Conservation (phyloP, 2,113 vertebrate genomes). For the Leptodactylus fuscus region DNA sequence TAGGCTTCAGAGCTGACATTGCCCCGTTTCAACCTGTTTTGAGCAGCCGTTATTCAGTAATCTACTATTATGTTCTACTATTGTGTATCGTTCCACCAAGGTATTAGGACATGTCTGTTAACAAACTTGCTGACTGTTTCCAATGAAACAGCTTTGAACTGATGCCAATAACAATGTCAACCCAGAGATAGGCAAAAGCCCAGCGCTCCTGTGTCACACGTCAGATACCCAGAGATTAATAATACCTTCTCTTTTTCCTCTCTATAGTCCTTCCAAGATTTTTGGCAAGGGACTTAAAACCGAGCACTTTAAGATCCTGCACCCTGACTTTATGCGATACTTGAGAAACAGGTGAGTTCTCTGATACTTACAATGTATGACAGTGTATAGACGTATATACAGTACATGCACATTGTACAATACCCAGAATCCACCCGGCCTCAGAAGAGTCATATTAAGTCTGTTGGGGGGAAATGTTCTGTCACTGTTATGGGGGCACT, state of each 20-base stretch:
- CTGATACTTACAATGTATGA: neutral
- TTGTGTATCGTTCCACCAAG: too few species aligned
- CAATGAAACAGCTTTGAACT: too few species aligned
- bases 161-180: too few species aligned
- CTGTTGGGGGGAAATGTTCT: too few species aligned
- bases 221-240: neutral
- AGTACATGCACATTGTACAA: too few species aligned
- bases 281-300: conserved; percentile 73
- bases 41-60: neutral
- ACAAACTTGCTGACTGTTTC: neutral
- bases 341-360: conserved; percentile 79
- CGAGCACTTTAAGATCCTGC: conserved; percentile 80
- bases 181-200: too few species aligned
- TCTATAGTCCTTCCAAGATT: conserved; percentile 70
- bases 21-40: neutral
- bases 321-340: conserved; percentile 83
- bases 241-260: neutral
- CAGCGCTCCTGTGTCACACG: too few species aligned
- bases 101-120: too few species aligned
- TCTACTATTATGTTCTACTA: too few species aligned
- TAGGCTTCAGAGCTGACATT: neutral
- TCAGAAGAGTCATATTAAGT: too few species aligned
- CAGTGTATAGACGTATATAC: neutral
- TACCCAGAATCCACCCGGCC: too few species aligned
- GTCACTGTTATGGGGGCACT: too few species aligned